Percentiles rank a stretch among this genome's conserved stretches.
These are phyloP conservation scores for Yponomeuta sedellus DNA, from an alignment of 2,888 invertebrate species.

Conservation along the genomic window DNA sequence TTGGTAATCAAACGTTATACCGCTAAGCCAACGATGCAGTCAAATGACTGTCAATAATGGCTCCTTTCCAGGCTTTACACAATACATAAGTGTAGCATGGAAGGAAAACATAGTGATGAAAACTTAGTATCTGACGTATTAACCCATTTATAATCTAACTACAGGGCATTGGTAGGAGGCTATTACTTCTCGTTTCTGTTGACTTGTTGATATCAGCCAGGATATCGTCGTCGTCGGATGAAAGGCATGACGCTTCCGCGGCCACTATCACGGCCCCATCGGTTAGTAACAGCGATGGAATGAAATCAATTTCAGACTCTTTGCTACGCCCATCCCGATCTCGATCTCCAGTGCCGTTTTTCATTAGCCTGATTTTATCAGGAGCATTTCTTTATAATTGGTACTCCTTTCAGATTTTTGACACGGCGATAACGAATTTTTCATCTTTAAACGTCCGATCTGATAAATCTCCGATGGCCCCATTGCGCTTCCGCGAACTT, in stretches of 20 bases:
- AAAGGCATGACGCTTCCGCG: slow-evolving; percentile 45
- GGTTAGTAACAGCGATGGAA: slow-evolving; percentile 50
- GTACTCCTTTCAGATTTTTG: slow-evolving; percentile 55
- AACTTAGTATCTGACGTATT: too few relatives aligned
- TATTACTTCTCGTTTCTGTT: neutral
- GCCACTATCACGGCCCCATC: slow-evolving; percentile 55
- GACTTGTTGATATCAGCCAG: neutral
- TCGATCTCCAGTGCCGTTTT: slow-evolving; percentile 63
- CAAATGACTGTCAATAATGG: too few relatives aligned
- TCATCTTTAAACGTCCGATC: slow-evolving; percentile 31
- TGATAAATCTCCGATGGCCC: slow-evolving; percentile 45
- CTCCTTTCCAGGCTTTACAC: too few relatives aligned
- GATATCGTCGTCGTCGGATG: slow-evolving; percentile 24
- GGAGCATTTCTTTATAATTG: slow-evolving; percentile 67
- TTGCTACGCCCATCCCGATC: slow-evolving; percentile 42
- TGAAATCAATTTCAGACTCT: slow-evolving; percentile 65
- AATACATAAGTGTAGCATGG: too few relatives aligned
- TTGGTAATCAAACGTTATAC: too few relatives aligned
- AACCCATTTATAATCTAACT: too few relatives aligned
- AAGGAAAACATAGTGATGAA: too few relatives aligned
- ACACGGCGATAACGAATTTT: slow-evolving; percentile 59
- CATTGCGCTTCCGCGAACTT: slow-evolving; percentile 40
- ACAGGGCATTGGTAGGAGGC: neutral
- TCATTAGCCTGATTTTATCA: slow-evolving; percentile 74
- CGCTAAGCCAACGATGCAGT: too few relatives aligned